These are phyloP conservation scores for Emydoidea blandingii DNA, from an alignment of 2,797 vertebrate species.

Conservation along the genomic window DNA sequence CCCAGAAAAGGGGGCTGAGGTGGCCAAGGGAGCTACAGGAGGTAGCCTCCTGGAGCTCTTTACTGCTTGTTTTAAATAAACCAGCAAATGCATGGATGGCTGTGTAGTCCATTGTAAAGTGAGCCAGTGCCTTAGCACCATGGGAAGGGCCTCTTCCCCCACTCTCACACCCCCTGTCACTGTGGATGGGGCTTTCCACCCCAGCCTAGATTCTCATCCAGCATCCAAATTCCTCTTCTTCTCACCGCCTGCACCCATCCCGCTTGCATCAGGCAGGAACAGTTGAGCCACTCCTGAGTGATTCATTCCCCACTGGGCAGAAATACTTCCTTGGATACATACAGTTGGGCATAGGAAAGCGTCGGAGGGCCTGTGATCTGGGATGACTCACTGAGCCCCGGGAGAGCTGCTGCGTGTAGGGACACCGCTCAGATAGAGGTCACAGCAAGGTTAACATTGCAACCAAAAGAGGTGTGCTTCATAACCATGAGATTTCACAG, in stretches of 20 bases:
- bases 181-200: neutral
- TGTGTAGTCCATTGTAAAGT: accelerated
- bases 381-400: slow-evolving; percentile 57
- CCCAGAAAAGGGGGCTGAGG: accelerated
- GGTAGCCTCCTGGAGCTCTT: neutral
- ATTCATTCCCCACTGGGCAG: slow-evolving; percentile 73
- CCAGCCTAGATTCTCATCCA: neutral
- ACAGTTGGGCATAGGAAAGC: slow-evolving; percentile 50
- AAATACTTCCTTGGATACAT: slow-evolving; percentile 65
- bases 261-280: slow-evolving; percentile 17
- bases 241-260: neutral
- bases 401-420: slow-evolving; percentile 62
- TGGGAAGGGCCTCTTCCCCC: neutral
- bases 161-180: neutral
- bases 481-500: slow-evolving; percentile 2
- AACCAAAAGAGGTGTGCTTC: slow-evolving; percentile 5
- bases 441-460: slow-evolving; percentile 62
- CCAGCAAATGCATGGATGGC: neutral
- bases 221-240: neutral
- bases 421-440: slow-evolving; percentile 56
- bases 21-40: neutral
- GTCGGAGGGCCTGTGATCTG: slow-evolving; percentile 28
- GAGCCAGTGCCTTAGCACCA: neutral
- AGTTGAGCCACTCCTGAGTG: slow-evolving; percentile 74
- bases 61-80: neutral